These are phyloP conservation scores for Sphaerophoria taeniata DNA, from an alignment of 2,888 invertebrate species.

Conservation along the genomic window DNA sequence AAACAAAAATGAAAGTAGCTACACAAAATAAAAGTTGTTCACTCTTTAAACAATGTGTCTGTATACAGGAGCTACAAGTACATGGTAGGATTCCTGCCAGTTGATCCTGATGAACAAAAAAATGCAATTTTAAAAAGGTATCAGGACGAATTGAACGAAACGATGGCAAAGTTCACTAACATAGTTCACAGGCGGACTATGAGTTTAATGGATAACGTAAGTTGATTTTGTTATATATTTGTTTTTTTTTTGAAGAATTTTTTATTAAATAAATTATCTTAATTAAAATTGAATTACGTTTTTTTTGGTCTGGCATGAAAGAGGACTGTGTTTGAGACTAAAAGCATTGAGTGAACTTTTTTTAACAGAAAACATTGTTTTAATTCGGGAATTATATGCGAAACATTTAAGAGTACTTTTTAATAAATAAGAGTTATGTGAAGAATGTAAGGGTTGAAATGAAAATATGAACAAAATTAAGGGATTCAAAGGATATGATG, in stretches of 20 bases:
- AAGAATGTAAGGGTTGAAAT: constrained; percentile 6
- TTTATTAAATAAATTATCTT: constrained; percentile 31
- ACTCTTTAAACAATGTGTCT: constrained; percentile 55
- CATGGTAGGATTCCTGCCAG: constrained; percentile 79
- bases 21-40: constrained; percentile 21
- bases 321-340: background rate
- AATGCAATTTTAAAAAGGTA: constrained; percentile 76
- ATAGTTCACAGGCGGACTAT: constrained; percentile 80
- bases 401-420: constrained; percentile 18
- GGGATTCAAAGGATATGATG: background rate
- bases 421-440: background rate
- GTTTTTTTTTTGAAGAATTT: background rate
- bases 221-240: constrained; percentile 55
- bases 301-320: background rate
- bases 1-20: background rate
- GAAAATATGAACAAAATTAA: background rate
- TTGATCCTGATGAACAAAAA: constrained; percentile 81
- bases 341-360: background rate
- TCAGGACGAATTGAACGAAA: constrained; percentile 71
- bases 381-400: constrained; percentile 4
- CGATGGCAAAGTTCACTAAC: constrained; percentile 78
- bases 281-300: constrained; percentile 54
- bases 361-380: constrained; percentile 1
- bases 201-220: constrained; percentile 80
- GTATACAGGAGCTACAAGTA: constrained; percentile 79